phyloP scores from a whole-genome alignment of 2,888 invertebrate genomes.

The Carterocephalus palaemon region DNA sequence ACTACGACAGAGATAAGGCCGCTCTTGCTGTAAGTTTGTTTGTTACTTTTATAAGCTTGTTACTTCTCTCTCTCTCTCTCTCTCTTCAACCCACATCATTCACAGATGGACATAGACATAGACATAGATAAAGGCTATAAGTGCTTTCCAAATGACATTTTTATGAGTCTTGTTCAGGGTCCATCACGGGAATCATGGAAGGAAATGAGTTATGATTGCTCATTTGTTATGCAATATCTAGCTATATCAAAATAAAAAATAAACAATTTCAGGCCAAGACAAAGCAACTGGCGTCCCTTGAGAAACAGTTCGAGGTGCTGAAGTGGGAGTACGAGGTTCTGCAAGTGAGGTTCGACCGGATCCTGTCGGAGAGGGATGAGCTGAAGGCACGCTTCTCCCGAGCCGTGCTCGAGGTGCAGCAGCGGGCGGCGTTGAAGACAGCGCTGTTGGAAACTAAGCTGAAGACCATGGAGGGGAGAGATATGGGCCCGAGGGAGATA shows the following conservation, averaged over 20 bases:
- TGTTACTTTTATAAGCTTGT: background rate
- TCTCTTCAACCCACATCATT: too few species aligned
- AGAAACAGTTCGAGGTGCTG: conserved; percentile 80
- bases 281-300: conserved; percentile 67
- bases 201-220: too few species aligned
- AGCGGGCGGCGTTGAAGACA: conserved; percentile 89
- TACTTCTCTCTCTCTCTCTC: too few species aligned
- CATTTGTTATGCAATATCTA: too few species aligned
- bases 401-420: conserved; percentile 92
- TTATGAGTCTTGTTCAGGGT: too few species aligned
- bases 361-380: conserved; percentile 87
- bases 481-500: conserved; percentile 77
- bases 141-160: too few species aligned
- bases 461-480: conserved; percentile 84
- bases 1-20: conserved; percentile 91
- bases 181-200: too few species aligned
- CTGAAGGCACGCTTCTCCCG: conserved; percentile 87
- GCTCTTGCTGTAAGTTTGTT: conserved; percentile 79
- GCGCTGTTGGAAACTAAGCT: conserved; percentile 88
- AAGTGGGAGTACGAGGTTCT: conserved; percentile 84
- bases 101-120: too few species aligned
- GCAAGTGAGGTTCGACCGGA: conserved; percentile 87
- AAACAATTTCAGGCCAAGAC: conserved; percentile 77
- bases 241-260: too few species aligned
- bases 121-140: too few species aligned